Conservation (phyloP, 2,113 vertebrate species). For the Leptodactylus fuscus region DNA sequence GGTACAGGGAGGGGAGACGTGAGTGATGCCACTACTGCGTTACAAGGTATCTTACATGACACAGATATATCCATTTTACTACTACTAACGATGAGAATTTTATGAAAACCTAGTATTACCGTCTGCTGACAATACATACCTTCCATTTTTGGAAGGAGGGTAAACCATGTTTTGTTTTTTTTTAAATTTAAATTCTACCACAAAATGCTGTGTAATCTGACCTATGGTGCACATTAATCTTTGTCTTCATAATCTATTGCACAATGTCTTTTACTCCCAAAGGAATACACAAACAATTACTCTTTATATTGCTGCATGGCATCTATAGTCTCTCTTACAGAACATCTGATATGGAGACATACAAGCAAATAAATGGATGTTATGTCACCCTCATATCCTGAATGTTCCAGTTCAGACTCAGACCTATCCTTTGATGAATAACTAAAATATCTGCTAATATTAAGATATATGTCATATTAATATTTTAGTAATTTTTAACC, state of each 20-base stretch:
- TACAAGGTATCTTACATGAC: no score
- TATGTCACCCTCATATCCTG: background rate
- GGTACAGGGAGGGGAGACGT: no score
- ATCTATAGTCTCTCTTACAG: background rate
- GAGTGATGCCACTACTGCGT: no score
- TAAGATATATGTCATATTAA: background rate
- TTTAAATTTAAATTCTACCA: no score
- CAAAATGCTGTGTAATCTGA: background rate
- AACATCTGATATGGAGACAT: background rate
- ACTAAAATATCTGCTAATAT: background rate
- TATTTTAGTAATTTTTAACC: background rate
- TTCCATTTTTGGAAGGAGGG: background rate
- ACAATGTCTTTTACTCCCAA: slow-evolving; percentile 5
- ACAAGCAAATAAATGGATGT: background rate
- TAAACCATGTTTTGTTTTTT: background rate
- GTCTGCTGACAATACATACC: background rate
- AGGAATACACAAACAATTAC: slow-evolving; percentile 15
- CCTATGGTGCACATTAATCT: slow-evolving; percentile 2
- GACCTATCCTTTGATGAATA: no score
- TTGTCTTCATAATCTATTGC: background rate
- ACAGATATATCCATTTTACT: no score
- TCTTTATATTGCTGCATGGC: slow-evolving; percentile 7
- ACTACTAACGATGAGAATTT: no score
- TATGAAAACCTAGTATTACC: background rate
- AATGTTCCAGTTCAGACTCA: background rate